Evolutionary conservation across 1,140 invertebrate genomes (phyloP).

Genomic region (Sinonovacula constricta): DNA sequence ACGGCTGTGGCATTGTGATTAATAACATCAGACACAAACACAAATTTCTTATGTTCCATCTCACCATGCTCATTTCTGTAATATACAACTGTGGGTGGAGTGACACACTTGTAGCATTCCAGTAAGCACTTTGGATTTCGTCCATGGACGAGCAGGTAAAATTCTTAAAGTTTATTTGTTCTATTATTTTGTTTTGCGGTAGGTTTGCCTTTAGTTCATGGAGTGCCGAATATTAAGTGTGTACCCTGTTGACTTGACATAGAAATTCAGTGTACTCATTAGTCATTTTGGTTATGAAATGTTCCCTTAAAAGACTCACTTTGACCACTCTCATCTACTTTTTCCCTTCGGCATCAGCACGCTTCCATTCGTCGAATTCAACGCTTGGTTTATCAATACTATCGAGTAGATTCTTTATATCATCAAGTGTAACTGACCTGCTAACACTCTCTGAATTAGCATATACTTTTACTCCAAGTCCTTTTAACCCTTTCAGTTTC

Average conservation of each 20-base stretch:
- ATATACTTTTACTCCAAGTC: too few relatives aligned
- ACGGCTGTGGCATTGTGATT: not conserved
- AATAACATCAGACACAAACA: constrained; percentile 8
- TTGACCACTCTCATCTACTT: constrained; percentile 3
- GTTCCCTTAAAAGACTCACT: not conserved
- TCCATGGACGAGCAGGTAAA: not conserved
- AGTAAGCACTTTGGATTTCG: constrained; percentile 12
- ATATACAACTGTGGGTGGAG: constrained; percentile 5
- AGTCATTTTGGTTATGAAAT: not conserved
- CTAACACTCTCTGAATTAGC: too few relatives aligned
- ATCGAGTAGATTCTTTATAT: too few relatives aligned
- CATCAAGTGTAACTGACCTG: too few relatives aligned
- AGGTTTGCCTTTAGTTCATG: not conserved
- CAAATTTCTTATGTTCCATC: constrained; percentile 14
- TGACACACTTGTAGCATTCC: not conserved
- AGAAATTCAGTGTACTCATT: not conserved
- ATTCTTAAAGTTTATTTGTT: constrained; percentile 38
- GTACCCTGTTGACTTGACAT: not conserved
- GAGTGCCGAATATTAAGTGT: not conserved
- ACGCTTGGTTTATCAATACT: too few relatives aligned
- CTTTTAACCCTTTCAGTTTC: too few relatives aligned
- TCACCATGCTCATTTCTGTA: not conserved
- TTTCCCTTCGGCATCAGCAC: too few relatives aligned
- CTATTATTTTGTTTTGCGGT: not conserved
- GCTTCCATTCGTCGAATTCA: too few relatives aligned